Percentiles rank a stretch among this genome's conserved stretches.
Evolutionary conservation across 1,140 invertebrate species (phyloP).

Genomic region (Rhagoletis pomonella): DNA sequence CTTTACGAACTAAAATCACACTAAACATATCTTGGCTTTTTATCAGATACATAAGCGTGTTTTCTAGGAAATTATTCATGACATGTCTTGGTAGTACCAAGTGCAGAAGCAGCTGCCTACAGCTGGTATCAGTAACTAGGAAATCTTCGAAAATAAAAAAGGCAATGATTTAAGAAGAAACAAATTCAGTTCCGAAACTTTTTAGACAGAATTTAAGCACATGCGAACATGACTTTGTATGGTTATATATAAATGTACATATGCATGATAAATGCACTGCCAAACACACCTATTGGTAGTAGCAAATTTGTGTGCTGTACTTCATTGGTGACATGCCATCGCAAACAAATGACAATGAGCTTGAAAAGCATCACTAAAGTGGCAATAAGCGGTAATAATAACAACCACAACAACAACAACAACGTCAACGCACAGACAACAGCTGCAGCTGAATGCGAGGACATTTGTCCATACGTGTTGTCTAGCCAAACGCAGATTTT

Average conservation of each 20-base stretch:
- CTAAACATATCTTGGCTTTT: no score
- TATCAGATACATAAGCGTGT: no score
- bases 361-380: constrained; percentile 44
- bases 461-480: neutral
- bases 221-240: no score
- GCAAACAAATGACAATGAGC: constrained; percentile 49
- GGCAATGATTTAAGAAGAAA: neutral
- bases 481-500: constrained; percentile 3
- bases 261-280: no score
- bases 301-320: constrained; percentile 1
- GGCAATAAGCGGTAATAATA: constrained; percentile 25
- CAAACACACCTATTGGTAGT: neutral
- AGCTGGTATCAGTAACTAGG: no score
- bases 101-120: no score
- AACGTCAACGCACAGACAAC: neutral
- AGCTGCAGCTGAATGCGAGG: constrained; percentile 27
- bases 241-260: no score
- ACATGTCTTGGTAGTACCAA: no score
- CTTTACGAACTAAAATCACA: no score
- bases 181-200: neutral
- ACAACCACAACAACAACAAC: neutral
- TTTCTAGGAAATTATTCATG: no score
- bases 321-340: constrained; percentile 31
- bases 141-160: no score
- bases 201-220: neutral